Conservation (phyloP, 2,888 invertebrate species). For the Unio pictorum region DNA sequence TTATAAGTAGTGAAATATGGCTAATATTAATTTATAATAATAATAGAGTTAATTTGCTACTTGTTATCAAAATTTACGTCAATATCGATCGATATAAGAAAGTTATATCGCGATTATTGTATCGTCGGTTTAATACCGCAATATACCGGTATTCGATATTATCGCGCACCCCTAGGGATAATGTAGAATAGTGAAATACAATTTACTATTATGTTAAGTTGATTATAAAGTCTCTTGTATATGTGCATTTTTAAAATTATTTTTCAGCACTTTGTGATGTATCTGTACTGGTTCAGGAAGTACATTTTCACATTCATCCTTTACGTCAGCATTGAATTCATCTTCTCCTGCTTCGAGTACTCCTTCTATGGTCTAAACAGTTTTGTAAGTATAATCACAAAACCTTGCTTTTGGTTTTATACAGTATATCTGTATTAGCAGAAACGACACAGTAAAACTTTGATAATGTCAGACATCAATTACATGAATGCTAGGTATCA, state of each 20-base stretch:
- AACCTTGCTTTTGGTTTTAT: no score
- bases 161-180: neutral
- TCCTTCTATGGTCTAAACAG: conserved; percentile 69
- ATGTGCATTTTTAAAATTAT: conserved; percentile 2
- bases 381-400: conserved; percentile 63
- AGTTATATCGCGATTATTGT: no score
- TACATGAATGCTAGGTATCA: no score
- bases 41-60: no score
- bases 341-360: conserved; percentile 66
- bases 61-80: no score
- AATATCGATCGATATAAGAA: no score
- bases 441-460: neutral
- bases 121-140: no score
- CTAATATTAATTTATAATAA: no score
- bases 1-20: no score
- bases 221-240: neutral
- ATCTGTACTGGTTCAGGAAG: conserved; percentile 56
- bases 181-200: neutral
- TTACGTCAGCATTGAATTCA: conserved; percentile 66
- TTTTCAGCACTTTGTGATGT: conserved; percentile 67
- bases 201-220: neutral
- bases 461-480: no score
- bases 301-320: conserved; percentile 58
- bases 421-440: neutral
- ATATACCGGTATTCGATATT: no score